phyloP scores from a whole-genome alignment of 2,888 invertebrate species.

The Mylabris sibirica region DNA sequence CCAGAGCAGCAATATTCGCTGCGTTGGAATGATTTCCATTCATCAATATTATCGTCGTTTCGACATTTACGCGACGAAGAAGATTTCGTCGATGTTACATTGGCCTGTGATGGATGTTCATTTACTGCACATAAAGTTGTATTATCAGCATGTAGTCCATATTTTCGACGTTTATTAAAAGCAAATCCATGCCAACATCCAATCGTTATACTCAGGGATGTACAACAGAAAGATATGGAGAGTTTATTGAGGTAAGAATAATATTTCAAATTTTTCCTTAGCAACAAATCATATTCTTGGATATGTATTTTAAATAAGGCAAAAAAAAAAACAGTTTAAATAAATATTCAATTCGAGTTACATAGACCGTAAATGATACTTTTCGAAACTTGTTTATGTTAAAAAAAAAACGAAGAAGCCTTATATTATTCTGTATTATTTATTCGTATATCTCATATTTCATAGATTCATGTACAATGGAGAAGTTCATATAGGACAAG shows the following conservation, averaged over 20 bases:
- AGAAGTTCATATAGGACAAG: constrained; percentile 88
- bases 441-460: constrained; percentile 21
- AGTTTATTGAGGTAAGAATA: constrained; percentile 75
- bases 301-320: neutral
- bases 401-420: neutral
- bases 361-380: constrained; percentile 14
- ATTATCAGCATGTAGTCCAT: constrained; percentile 91
- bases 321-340: constrained; percentile 18
- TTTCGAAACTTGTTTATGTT: constrained; percentile 31
- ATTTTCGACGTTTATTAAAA: constrained; percentile 86
- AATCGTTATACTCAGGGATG: constrained; percentile 86
- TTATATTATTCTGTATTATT: neutral
- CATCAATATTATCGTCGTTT: constrained; percentile 89
- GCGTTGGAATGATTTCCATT: constrained; percentile 94
- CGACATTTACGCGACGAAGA: constrained; percentile 87
- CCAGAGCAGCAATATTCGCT: constrained; percentile 89
- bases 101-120: constrained; percentile 89
- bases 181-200: constrained; percentile 92
- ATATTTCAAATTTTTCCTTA: constrained; percentile 5
- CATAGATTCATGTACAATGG: constrained; percentile 90
- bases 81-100: constrained; percentile 92
- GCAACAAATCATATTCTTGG: constrained; percentile 10
- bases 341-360: neutral
- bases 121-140: constrained; percentile 92
- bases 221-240: constrained; percentile 86